Percentiles rank a stretch among this genome's conserved stretches.
phyloP scores from a whole-genome alignment of 2,888 invertebrate species.

The Teinopalpus imperialis region DNA sequence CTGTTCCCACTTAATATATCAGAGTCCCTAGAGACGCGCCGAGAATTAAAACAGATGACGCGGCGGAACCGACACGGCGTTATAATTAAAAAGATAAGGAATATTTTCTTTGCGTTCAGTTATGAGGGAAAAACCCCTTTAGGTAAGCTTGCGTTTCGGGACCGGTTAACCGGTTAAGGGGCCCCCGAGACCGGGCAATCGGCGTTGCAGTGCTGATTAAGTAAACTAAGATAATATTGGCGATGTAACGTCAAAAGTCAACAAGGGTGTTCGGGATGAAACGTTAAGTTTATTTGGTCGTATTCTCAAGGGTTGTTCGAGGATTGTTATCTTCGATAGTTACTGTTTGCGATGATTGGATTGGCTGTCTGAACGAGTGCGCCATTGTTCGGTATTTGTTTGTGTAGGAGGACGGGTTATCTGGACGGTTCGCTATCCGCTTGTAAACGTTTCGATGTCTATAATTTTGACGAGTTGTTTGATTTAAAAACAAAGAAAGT shows the following conservation, averaged over 20 bases:
- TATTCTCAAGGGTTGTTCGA: conserved; percentile 72
- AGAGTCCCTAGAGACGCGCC: conserved; percentile 52
- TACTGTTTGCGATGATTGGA: conserved; percentile 78
- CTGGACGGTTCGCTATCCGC: conserved; percentile 33
- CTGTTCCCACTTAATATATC: conserved; percentile 32
- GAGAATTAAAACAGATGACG: conserved; percentile 80
- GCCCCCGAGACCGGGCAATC: conserved; percentile 68
- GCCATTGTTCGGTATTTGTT: conserved; percentile 59
- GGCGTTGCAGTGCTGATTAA: conserved; percentile 73
- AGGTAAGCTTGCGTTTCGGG: conserved; percentile 44
- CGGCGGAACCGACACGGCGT: conserved; percentile 62
- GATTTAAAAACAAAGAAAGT: background rate
- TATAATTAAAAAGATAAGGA: conserved; percentile 82
- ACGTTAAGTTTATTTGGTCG: conserved; percentile 75
- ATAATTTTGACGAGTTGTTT: background rate
- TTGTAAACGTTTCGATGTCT: conserved; percentile 35
- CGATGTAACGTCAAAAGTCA: conserved; percentile 78
- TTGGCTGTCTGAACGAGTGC: conserved; percentile 64
- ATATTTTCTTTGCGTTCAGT: conserved; percentile 64
- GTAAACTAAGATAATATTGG: conserved; percentile 80
- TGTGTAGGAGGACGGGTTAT: conserved; percentile 40
- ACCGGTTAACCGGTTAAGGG: conserved; percentile 70
- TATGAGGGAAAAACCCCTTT: conserved; percentile 68
- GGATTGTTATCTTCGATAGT: conserved; percentile 70
- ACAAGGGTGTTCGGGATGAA: conserved; percentile 69